Evolutionary conservation across 2,113 vertebrate species (phyloP), one percentile per base, ranked within the genome.

Genomic region (Ailuropoda melanoleuca): DNA sequence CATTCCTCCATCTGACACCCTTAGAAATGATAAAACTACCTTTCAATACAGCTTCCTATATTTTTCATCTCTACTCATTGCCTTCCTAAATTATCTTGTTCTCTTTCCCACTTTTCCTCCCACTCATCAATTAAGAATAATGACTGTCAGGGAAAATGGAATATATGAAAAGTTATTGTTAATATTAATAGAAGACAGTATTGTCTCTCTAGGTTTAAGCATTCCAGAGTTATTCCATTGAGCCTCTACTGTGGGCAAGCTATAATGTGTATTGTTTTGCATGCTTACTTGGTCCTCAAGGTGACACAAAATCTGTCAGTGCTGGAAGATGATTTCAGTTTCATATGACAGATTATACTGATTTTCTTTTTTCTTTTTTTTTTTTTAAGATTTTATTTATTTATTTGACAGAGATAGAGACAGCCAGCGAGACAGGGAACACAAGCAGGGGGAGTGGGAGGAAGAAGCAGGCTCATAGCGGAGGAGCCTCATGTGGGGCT

Each of bases 121-220:
- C 77, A 98, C 98, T 97, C 97, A 86, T 97, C 97, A 98, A 96
- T 97, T 98, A 97, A 98, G 81, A 96, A 96, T 90, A 96, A 96
- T 95, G 81, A 94, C 62, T 97, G 90, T 95, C 96, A 97, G 53
- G 70, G 86, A 94, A 94, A 97, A 97, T 96, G 89, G 82, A 83
- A 92, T 93, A 48, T 86, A 83, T 87, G 75, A 97, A 96, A 96
- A 92, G 88, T 97, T 96, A 95, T 78, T 97, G 95, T 77, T 97
- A 80, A 93, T 95, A 96, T 96, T 97, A 97, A 97, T 97, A 92
- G 86, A 86, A 93, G 77, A 82, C 85, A 91, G n/a, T 48, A 90
- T 93, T 87, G n/a, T 50, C 11, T 96, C 60, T 93, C 46, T 50
- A 64, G 90, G 50, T 93, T 93, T 64, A 62, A 50, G 56, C 31